These are phyloP conservation scores for Eueides isabella DNA, from an alignment of 1,140 invertebrate species.

Conservation along the genomic window DNA sequence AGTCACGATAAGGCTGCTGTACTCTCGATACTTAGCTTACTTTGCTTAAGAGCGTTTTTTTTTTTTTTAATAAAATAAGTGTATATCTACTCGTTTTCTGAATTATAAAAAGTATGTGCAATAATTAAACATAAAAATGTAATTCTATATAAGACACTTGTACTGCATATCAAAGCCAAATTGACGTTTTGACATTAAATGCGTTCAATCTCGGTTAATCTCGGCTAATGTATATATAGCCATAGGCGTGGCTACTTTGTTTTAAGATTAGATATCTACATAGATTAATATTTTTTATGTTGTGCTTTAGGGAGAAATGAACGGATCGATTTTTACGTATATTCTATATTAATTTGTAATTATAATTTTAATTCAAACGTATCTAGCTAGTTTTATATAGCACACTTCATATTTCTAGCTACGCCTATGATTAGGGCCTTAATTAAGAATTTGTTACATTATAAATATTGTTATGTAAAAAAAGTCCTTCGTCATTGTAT, in stretches of 20 bases:
- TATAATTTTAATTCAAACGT: background rate
- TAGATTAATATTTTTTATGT: too few species aligned
- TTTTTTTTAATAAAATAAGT: constrained; percentile 12
- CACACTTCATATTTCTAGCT: background rate
- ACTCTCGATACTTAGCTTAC: constrained; percentile 28
- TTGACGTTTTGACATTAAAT: constrained; percentile 55
- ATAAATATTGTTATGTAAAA: constrained; percentile 69
- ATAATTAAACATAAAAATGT: constrained; percentile 51
- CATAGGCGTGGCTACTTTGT: background rate
- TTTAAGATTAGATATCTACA: background rate
- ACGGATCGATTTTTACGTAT: background rate
- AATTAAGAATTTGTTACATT: constrained; percentile 59
- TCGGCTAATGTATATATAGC: constrained; percentile 58
- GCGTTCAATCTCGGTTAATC: constrained; percentile 53
- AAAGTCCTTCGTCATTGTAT: constrained; percentile 71
- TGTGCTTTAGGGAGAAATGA: background rate
- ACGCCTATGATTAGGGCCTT: constrained; percentile 39
- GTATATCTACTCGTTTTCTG: constrained; percentile 38
- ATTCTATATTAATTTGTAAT: constrained; percentile 1
- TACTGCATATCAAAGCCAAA: constrained; percentile 76
- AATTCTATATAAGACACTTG: constrained; percentile 51
- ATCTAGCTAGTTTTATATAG: too few species aligned
- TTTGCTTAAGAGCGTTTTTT: constrained; percentile 28
- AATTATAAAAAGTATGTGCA: constrained; percentile 57
- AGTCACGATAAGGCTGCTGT: constrained; percentile 18